Evolutionary conservation across 2,113 vertebrate genomes (phyloP).

Genomic region (Hystrix brachyura): DNA sequence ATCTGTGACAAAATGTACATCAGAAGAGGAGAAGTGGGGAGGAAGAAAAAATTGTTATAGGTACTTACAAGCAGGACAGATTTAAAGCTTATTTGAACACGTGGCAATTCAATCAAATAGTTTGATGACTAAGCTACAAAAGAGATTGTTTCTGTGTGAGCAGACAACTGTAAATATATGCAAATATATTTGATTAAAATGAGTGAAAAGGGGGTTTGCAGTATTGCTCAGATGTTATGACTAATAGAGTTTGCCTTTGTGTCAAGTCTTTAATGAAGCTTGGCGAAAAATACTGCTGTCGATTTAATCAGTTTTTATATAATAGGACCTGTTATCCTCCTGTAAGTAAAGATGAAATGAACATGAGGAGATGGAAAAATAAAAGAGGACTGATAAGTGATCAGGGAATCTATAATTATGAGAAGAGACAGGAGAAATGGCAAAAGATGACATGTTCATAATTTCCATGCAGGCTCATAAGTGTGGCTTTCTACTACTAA

Average conservation of each 20-base stretch:
- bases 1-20: background rate
- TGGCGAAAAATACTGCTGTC: constrained; percentile 49
- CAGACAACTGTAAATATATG: constrained; percentile 26
- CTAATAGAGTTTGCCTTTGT: constrained; percentile 23
- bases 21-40: background rate
- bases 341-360: background rate
- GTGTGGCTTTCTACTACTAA: background rate
- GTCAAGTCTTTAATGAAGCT: constrained; percentile 11
- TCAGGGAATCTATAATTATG: background rate
- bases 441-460: background rate
- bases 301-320: constrained; percentile 10
- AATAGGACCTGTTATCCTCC: background rate
- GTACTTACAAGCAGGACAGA: background rate
- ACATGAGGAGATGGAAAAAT: background rate
- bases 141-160: background rate
- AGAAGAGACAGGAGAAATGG: background rate
- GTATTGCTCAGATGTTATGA: constrained; percentile 49
- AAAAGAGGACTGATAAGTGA: background rate
- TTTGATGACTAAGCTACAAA: background rate
- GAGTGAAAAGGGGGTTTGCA: constrained; percentile 3
- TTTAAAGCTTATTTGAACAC: background rate
- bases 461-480: background rate
- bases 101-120: background rate
- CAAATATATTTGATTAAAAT: constrained; percentile 54
- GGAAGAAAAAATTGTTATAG: background rate